Conservation (phyloP, 2,113 vertebrate species). For the Coptodon rendalli region DNA sequence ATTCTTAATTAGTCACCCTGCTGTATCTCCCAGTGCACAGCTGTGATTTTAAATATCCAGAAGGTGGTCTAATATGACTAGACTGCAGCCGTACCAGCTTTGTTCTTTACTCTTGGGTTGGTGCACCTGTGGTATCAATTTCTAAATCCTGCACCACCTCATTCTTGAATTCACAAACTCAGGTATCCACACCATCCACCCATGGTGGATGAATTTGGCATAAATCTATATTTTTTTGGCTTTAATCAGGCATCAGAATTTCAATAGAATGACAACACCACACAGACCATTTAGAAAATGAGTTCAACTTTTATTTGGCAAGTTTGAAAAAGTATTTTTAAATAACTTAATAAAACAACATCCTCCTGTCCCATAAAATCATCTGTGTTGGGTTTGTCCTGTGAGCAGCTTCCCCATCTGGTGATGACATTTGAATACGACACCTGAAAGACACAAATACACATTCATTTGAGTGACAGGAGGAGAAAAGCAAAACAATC, state of each 20-base stretch:
- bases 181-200: accelerated
- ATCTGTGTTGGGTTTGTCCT: not conserved
- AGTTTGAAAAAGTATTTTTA: not conserved
- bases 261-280: not conserved
- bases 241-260: not conserved
- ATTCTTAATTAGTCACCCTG: not conserved
- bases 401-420: not conserved
- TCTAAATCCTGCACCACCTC: not conserved
- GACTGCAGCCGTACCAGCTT: not conserved
- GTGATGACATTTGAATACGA: not conserved
- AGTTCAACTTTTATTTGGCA: not conserved
- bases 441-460: not conserved
- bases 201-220: not conserved
- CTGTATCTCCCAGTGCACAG: not conserved
- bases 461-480: not conserved
- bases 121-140: not conserved
- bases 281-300: not conserved
- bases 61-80: not conserved
- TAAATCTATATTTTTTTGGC: not conserved
- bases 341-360: not conserved
- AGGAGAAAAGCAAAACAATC: not conserved
- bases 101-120: not conserved
- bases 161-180: not conserved
- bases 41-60: not conserved
- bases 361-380: not conserved